Base-by-base conservation (phyloP, 2,888 invertebrate genomes). In the Gastrophysa polygoni region DNA sequence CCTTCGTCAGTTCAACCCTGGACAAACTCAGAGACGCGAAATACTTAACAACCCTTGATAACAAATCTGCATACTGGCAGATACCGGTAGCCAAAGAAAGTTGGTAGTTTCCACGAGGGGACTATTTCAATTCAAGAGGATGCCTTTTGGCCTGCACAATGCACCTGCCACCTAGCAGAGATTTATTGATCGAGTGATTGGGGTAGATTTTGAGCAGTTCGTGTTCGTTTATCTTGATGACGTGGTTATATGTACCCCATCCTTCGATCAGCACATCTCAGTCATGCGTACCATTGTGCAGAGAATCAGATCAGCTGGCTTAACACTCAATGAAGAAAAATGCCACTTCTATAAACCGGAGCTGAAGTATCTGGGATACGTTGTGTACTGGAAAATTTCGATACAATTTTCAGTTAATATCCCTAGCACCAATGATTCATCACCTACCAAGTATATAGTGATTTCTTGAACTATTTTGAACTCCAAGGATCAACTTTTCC, bases 71-170 rank as follows among this genome's bases (percentile, higher is more conserved):
- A 24, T 61, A 57, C 24, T 57, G 48, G 51, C 57, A 66, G 24
- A 46, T 66, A 7, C 52, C 57, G 1, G 44, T 66, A n/a, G 24
- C 52, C 8, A 51, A 68, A 20, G 29, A 32, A 10, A 32, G 29
- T 32, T 44, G 60, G 69, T 70, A 0, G 71, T 75, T 1, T 74
- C 74, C 0, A 64, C 63, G 14, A 43, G 69, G 1, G 70, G 73
- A 0, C 48, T 74, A 0, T 72, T 64, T 20, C 70, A 76, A 6
- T 76, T 75, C 34, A 62, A 46, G 0, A 64, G 71, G 0, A 68
- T 76, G 71, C 72, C 76, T 0, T 73, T 73, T 44, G 73, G 73
- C 0, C 43, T 75, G 0, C 63, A 65, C 6, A 67, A 68, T 11
- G 67, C 72, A 0, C 72, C 73, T 0, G 70, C 72, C 0, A 71